Evolutionary conservation across 2,797 vertebrate species (phyloP).

Genomic region (Ctenosaura bakeri): DNA sequence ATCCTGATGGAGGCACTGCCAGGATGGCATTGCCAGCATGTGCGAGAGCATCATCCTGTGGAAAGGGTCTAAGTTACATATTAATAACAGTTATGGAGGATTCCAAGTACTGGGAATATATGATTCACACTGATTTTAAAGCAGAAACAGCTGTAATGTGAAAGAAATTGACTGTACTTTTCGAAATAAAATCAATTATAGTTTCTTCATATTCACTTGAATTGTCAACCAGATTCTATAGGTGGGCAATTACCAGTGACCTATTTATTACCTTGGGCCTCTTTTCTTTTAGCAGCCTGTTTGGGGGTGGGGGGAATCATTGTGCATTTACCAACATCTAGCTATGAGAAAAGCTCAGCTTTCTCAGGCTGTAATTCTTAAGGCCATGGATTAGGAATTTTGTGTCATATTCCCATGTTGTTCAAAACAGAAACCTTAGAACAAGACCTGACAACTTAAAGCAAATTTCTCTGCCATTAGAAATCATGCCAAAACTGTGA

Average conservation of each 20-base stretch:
- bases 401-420: not conserved
- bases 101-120: not conserved
- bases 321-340: constrained; percentile 53
- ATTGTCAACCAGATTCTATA: constrained; percentile 77
- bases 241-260: constrained; percentile 74
- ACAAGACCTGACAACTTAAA: not conserved
- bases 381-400: not conserved
- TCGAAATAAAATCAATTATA: constrained; percentile 64
- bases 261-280: constrained; percentile 72
- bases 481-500: not conserved
- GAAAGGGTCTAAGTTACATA: too few species aligned
- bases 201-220: constrained; percentile 70
- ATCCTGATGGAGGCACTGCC: too few species aligned
- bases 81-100: too few species aligned
- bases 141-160: constrained; percentile 71
- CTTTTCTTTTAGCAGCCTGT: constrained; percentile 47
- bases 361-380: constrained; percentile 23
- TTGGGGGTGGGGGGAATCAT: constrained; percentile 3
- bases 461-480: not conserved
- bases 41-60: too few species aligned
- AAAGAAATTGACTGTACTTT: constrained; percentile 61
- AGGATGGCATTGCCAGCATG: too few species aligned
- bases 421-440: not conserved
- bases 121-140: not conserved
- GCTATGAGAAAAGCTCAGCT: constrained; percentile 31